Conservation (phyloP, 2,113 vertebrate species). For the Thalassarche chlororhynchos region DNA sequence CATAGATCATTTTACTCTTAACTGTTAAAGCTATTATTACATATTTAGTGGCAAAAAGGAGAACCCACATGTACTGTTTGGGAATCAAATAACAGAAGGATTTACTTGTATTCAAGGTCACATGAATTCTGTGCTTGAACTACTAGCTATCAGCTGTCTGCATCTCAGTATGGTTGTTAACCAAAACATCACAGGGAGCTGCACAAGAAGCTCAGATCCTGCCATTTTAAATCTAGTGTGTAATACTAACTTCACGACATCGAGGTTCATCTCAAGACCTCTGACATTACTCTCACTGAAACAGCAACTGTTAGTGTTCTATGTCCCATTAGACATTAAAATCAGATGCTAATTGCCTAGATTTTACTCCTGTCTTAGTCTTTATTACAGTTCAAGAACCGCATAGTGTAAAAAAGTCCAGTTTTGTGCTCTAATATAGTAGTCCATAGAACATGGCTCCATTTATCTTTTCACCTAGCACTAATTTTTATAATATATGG, state of each 20-base stretch:
- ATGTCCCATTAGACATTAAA: not conserved
- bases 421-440: not conserved
- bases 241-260: not conserved
- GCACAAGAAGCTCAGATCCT: not conserved
- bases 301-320: not conserved
- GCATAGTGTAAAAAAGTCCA: not conserved
- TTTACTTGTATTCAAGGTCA: not conserved
- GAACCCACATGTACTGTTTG: not conserved
- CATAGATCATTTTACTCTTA: not conserved
- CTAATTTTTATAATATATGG: not conserved
- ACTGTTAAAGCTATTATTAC: not conserved
- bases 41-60: not conserved
- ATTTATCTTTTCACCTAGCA: not conserved
- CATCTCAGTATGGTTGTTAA: not conserved
- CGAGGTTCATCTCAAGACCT: not conserved
- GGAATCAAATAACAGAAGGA: not conserved
- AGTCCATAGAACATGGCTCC: not conserved
- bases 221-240: not conserved
- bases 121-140: not conserved
- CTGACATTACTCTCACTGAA: not conserved
- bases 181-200: accelerated
- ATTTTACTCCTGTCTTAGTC: not conserved
- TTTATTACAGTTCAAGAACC: not conserved
- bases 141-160: not conserved
- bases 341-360: not conserved